Conservation (phyloP, 2,888 invertebrate species). For the Halictus quadricinctus region DNA sequence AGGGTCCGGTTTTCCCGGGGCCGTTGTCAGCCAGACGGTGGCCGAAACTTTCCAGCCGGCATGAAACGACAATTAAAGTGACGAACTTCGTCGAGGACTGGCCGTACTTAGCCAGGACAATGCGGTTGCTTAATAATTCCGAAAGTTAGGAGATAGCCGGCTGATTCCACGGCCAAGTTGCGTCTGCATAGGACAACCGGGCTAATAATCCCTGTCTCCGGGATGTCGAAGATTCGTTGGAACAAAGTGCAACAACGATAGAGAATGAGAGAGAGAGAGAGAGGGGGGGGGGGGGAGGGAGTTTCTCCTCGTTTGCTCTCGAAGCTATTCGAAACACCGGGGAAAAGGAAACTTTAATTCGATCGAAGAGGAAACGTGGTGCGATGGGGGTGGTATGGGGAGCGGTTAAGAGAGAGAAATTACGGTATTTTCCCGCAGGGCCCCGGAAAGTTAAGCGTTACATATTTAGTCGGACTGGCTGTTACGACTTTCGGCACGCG, state of each 20-base stretch:
- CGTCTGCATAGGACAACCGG: slow-evolving; percentile 23
- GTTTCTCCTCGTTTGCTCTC: background rate
- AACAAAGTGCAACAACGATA: background rate
- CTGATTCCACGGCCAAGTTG: slow-evolving; percentile 25
- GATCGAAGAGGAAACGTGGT: background rate
- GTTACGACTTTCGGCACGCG: slow-evolving; percentile 4
- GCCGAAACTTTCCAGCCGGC: slow-evolving; percentile 36
- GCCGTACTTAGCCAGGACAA: slow-evolving; percentile 31
- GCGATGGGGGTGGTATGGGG: background rate
- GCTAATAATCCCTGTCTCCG: slow-evolving; percentile 1
- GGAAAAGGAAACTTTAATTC: slow-evolving; percentile 23
- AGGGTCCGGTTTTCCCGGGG: slow-evolving; percentile 3
- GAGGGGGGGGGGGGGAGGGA: background rate
- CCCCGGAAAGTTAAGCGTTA: slow-evolving; percentile 18
- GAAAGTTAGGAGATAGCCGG: slow-evolving; percentile 22
- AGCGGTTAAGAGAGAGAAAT: background rate
- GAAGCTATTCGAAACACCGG: background rate
- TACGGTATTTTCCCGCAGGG: slow-evolving; percentile 6
- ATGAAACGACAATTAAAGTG: slow-evolving; percentile 47
- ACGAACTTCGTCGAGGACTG: slow-evolving; percentile 35
- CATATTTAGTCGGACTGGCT: background rate
- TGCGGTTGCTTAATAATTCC: slow-evolving; percentile 46
- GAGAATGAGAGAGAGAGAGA: background rate
- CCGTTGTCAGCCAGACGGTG: slow-evolving; percentile 20
- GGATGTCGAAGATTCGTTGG: slow-evolving; percentile 5